Evolutionary conservation across 2,113 vertebrate genomes (phyloP).

Genomic region (Myxocyprinus asiaticus): DNA sequence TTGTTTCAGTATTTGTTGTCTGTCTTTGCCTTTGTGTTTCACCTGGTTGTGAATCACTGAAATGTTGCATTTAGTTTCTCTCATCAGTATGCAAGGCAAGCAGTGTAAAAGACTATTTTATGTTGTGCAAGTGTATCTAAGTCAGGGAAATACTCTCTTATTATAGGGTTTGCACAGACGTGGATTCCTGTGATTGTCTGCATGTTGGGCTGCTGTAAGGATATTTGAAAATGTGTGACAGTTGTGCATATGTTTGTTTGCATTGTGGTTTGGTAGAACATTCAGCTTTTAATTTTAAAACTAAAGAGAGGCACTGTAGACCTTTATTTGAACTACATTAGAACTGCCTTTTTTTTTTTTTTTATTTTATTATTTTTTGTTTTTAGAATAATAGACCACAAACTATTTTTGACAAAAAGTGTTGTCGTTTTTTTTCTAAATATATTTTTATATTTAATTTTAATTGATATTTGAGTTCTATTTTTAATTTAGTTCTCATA

Average conservation of each 20-base stretch:
- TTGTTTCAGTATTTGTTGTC: slow-evolving; percentile 25
- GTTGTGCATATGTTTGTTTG: slow-evolving; percentile 19
- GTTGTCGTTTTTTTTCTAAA: neutral
- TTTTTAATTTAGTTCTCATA: neutral
- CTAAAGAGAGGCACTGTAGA: neutral
- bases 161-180: slow-evolving; percentile 1
- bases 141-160: neutral
- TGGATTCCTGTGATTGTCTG: neutral
- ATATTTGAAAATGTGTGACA: neutral
- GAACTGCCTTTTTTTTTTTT: neutral
- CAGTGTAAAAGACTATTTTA: neutral
- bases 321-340: neutral
- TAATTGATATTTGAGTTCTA: neutral
- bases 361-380: neutral
- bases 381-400: neutral
- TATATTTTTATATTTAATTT: neutral
- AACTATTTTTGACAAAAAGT: neutral
- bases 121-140: neutral
- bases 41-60: neutral
- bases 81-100: neutral
- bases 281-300: neutral
- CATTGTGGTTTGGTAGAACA: slow-evolving; percentile 23
- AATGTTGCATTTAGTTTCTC: neutral
- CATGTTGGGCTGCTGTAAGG: neutral
- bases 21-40: slow-evolving; percentile 28